These are phyloP conservation scores for Pelusios castaneus DNA, from an alignment of 2,113 vertebrate genomes.

Conservation along the genomic window DNA sequence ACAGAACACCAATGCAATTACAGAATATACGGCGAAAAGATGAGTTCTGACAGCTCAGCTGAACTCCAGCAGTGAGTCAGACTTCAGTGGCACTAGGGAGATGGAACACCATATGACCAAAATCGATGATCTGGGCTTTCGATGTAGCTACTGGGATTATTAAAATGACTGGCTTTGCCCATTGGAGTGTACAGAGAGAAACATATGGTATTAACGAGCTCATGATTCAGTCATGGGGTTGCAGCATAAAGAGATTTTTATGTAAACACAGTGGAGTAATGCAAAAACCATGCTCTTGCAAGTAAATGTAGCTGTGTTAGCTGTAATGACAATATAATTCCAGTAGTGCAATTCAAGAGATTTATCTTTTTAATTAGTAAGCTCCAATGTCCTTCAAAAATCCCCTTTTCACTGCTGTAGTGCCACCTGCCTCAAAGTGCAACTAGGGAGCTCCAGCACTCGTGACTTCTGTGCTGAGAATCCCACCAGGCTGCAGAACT, in stretches of 20 bases:
- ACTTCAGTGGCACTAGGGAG: not conserved
- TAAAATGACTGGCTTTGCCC: conserved; percentile 41
- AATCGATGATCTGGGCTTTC: conserved; percentile 33
- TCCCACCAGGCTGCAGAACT: not conserved
- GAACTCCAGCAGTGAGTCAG: conserved; percentile 14
- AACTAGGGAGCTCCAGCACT: conserved; percentile 19
- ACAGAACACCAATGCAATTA: conserved; percentile 8
- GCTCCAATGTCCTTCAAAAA: conserved; percentile 61
- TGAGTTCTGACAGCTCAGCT: conserved; percentile 29
- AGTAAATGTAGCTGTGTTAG: conserved; percentile 32
- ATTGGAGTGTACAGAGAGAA: conserved; percentile 19
- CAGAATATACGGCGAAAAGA: conserved; percentile 27
- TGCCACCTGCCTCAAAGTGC: conserved; percentile 66
- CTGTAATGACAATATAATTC: conserved; percentile 50
- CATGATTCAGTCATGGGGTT: conserved; percentile 31
- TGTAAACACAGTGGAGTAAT: conserved; percentile 25
- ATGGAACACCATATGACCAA: conserved; percentile 35
- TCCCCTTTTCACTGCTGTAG: conserved; percentile 28
- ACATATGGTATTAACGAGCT: conserved; percentile 49
- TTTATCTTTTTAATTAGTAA: conserved; percentile 70
- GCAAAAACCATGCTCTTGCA: conserved; percentile 36
- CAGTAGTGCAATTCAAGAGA: conserved; percentile 49
- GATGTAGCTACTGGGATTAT: conserved; percentile 8
- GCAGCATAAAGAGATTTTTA: conserved; percentile 39
- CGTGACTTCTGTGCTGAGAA: not conserved